A percentile compares a stretch with the other conserved stretches of the same genome.
Conservation (phyloP, 2,113 vertebrate species). For the Penelope pileata region DNA sequence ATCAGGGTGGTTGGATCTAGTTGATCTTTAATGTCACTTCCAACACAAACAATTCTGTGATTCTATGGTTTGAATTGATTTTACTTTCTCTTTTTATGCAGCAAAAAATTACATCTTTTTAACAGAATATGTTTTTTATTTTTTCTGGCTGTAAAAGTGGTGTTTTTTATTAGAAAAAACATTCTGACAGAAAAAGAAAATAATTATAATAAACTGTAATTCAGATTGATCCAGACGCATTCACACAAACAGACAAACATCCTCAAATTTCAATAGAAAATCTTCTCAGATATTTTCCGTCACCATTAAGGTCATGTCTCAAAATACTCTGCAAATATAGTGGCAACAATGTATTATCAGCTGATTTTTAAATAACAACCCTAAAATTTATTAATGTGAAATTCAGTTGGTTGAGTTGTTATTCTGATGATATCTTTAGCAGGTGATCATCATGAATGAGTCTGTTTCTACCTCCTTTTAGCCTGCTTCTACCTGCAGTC, state of each 20-base stretch:
- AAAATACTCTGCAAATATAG: neutral
- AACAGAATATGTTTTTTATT: neutral
- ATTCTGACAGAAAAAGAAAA: neutral
- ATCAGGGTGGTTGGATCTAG: neutral
- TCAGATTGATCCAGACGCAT: fast-evolving
- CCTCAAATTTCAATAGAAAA: neutral
- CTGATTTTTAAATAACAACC: neutral
- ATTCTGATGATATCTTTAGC: neutral
- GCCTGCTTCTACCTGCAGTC: neutral
- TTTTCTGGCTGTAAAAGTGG: neutral
- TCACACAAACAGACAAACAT: fast-evolving
- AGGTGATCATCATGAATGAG: neutral
- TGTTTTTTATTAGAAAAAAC: neutral
- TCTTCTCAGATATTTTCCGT: neutral
- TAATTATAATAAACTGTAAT: neutral
- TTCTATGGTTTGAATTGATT: neutral
- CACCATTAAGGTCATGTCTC: neutral
- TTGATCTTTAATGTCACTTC: neutral
- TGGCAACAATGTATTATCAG: neutral
- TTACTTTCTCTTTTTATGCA: neutral
- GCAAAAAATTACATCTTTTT: neutral
- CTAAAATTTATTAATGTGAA: neutral
- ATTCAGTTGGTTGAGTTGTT: neutral
- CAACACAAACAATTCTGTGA: neutral
- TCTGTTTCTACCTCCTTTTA: neutral